Evolutionary conservation across 2,797 vertebrate species (phyloP).

Genomic region (Sebastolobus alascanus): DNA sequence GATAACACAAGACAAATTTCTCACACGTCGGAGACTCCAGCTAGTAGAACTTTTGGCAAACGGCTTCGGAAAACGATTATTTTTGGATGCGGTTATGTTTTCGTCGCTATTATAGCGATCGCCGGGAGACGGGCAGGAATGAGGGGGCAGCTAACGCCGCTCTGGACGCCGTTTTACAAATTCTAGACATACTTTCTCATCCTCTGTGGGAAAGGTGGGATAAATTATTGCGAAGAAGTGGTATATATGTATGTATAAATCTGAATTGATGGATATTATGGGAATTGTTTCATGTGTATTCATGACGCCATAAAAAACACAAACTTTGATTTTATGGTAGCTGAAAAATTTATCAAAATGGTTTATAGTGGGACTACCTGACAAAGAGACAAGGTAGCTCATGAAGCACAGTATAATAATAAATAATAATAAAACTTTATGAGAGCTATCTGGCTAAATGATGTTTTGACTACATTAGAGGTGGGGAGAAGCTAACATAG

Average conservation of each 20-base stretch:
- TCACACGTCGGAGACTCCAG: constrained; percentile 63
- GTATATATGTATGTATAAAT: constrained; percentile 61
- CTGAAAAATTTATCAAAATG: constrained; percentile 72
- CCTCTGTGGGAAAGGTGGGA: constrained; percentile 62
- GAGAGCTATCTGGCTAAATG: constrained; percentile 67
- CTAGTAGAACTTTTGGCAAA: constrained; percentile 63
- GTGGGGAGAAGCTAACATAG: constrained; percentile 45
- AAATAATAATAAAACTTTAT: constrained; percentile 76
- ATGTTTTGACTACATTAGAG: constrained; percentile 70
- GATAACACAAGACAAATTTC: constrained; percentile 63
- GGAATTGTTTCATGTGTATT: constrained; percentile 69
- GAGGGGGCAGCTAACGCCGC: constrained; percentile 58
- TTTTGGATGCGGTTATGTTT: constrained; percentile 79
- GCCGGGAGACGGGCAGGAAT: constrained; percentile 72
- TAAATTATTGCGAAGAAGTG: constrained; percentile 41
- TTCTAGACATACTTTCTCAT: constrained; percentile 76
- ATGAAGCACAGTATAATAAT: constrained; percentile 66
- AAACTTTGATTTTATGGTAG: constrained; percentile 73
- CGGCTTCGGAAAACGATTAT: constrained; percentile 69
- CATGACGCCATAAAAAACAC: constrained; percentile 69
- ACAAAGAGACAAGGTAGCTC: constrained; percentile 62
- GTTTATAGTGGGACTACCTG: constrained; percentile 73
- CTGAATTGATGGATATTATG: constrained; percentile 63
- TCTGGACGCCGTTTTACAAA: constrained; percentile 66
- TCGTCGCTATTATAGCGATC: constrained; percentile 68